Conservation (phyloP, 2,888 invertebrate genomes). For the Coenonympha arcania region DNA sequence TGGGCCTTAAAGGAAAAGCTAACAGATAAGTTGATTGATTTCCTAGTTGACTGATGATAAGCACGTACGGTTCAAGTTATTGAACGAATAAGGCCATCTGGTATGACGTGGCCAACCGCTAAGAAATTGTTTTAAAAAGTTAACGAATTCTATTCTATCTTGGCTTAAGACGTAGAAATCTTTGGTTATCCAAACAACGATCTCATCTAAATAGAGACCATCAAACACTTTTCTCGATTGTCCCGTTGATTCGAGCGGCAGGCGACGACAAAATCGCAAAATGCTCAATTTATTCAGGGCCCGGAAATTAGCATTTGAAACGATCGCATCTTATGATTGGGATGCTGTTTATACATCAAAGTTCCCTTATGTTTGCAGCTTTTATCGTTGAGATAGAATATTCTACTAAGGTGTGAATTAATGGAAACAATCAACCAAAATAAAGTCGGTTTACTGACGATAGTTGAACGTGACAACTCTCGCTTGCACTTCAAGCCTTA, state of each 20-base stretch:
- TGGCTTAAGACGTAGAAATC: too few species aligned
- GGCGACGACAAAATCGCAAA: constrained; percentile 30
- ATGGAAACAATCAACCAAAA: not conserved
- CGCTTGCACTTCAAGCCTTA: too few species aligned
- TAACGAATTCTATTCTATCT: too few species aligned
- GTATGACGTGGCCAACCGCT: too few species aligned
- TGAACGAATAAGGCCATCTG: too few species aligned
- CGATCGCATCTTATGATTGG: constrained; percentile 49
- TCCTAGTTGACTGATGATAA: too few species aligned
- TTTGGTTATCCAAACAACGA: too few species aligned
- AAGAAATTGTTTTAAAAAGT: too few species aligned
- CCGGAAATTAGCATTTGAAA: constrained; percentile 52
- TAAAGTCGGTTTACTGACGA: not conserved
- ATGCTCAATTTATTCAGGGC: constrained; percentile 52
- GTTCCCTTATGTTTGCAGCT: constrained; percentile 42
- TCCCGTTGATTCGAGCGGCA: constrained; percentile 9
- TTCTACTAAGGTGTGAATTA: not conserved
- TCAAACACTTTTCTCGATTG: constrained; percentile 12
- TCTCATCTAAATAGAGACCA: not conserved
- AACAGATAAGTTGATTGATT: too few species aligned
- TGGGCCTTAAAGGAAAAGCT: too few species aligned
- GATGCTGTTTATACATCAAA: constrained; percentile 41
- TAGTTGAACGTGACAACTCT: too few species aligned
- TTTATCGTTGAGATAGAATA: constrained; percentile 37
- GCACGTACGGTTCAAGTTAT: too few species aligned